Conservation (phyloP, 2,113 vertebrate species). For the Saiga tatarica region DNA sequence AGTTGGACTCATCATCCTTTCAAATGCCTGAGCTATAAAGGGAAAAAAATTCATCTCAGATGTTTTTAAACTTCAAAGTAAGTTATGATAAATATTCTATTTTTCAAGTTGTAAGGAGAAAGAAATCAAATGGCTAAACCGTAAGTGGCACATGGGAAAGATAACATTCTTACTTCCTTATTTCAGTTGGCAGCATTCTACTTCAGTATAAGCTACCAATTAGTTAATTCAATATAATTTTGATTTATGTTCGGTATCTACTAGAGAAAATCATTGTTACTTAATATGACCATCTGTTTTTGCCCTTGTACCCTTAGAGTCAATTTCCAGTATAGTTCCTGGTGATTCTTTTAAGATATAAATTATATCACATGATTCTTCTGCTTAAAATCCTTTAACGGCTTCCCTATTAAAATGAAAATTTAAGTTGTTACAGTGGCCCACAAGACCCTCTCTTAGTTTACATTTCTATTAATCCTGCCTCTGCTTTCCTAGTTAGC, state of each 20-base stretch:
- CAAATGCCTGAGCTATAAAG: slow-evolving; percentile 91
- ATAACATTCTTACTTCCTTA: not conserved
- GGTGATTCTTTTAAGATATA: slow-evolving; percentile 9
- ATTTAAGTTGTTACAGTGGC: not conserved
- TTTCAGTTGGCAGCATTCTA: not conserved
- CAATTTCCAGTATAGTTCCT: not conserved
- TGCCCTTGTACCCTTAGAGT: not conserved
- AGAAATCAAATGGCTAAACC: slow-evolving; percentile 20
- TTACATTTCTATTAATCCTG: not conserved
- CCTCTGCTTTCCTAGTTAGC: not conserved
- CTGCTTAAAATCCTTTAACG: slow-evolving; percentile 25
- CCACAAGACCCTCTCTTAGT: not conserved
- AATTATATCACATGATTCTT: not conserved
- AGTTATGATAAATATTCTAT: slow-evolving; percentile 24
- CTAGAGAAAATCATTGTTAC: not conserved
- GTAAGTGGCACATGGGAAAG: slow-evolving; percentile 19
- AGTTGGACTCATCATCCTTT: slow-evolving; percentile 97
- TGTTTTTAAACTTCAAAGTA: slow-evolving; percentile 6
- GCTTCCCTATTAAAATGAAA: not conserved
- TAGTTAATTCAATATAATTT: not conserved
- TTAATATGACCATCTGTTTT: not conserved
- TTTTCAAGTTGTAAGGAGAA: slow-evolving; percentile 38
- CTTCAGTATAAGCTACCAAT: not conserved
- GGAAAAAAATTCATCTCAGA: slow-evolving; percentile 51
- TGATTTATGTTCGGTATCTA: not conserved